These are phyloP conservation scores for Microcebus tavaratra DNA, from an alignment of 2,113 vertebrate genomes.

Conservation along the genomic window DNA sequence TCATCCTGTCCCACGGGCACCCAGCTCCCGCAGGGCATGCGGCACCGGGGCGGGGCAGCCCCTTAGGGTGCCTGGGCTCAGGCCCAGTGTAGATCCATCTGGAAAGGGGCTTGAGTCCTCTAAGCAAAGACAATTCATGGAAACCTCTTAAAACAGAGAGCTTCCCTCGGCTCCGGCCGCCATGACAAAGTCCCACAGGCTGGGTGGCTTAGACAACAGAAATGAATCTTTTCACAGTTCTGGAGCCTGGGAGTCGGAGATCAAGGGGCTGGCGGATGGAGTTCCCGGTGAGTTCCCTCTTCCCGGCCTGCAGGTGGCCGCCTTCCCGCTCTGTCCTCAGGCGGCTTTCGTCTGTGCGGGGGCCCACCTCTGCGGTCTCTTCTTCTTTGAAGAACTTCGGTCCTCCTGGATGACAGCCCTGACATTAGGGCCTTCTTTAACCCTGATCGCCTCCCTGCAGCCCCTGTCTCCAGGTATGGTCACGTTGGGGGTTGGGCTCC, in stretches of 20 bases:
- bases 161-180: background rate
- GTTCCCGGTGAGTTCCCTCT: background rate
- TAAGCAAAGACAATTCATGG: background rate
- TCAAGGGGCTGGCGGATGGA: too few relatives aligned
- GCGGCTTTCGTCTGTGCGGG: background rate
- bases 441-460: background rate
- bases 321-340: background rate
- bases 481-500: background rate
- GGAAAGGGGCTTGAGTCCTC: background rate
- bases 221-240: background rate
- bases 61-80: background rate
- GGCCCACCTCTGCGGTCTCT: accelerated
- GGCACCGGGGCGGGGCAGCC: background rate
- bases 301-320: background rate
- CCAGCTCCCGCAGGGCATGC: too few relatives aligned
- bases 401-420: background rate
- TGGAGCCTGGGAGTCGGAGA: background rate
- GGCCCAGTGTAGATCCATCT: accelerated
- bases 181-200: background rate
- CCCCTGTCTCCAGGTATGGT: background rate
- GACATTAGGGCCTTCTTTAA: background rate
- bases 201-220: background rate
- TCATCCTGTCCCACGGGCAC: background rate
- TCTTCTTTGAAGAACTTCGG: background rate
- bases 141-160: background rate